Evolutionary conservation across 2,888 invertebrate species (phyloP), one percentile per base, ranked within the genome.

Genomic region (Metalampra italica): DNA sequence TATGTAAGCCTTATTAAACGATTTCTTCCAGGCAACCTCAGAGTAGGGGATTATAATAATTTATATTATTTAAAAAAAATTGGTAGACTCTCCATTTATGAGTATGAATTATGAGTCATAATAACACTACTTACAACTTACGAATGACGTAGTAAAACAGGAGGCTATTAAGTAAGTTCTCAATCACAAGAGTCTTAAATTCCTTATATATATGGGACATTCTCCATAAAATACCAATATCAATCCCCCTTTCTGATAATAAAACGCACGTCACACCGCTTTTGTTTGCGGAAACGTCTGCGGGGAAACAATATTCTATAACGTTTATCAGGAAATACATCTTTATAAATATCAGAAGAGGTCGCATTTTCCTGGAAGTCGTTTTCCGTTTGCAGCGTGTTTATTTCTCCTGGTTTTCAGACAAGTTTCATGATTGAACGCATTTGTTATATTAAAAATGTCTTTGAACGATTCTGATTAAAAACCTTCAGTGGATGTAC

Each of bases 241-340:
- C 38, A 22, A 37, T 37, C 46, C 37, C 39, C 36, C 45, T 36
- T 39, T 37, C 32, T n/a, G 36, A 44, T 47, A 47, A 50, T 50
- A 51, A 51, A 51, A 47, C 30, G 47, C 45, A 42, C 47, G 46
- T 45, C 41, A 22, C 47, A 32, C 38, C 47, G 42, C n/a, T n/a
- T 51, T 45, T 51, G 51, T 40, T 47, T 30, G 45, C 51, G 51
- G 51, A 51, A 51, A 45, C 51, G 36, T 29, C 42, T 29, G 11
- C 37, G n/a, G 15, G 37, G 45, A 45, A 47, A 47, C 50, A 47
- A 51, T 51, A 47, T 51, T 43, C 37, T 39, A 42, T 13, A 46
- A 22, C 36, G 47, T 43, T 29, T 44, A 39, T 29, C 45, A 36
- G 15, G 30, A 41, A 41, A 40, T 39, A 46, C 46, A 29, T 45